Percentiles rank a stretch among this genome's conserved stretches.
phyloP scores from a whole-genome alignment of 37 sponge, comb jelly and placozoan species.

The Dysidea cf. avara region DNA sequence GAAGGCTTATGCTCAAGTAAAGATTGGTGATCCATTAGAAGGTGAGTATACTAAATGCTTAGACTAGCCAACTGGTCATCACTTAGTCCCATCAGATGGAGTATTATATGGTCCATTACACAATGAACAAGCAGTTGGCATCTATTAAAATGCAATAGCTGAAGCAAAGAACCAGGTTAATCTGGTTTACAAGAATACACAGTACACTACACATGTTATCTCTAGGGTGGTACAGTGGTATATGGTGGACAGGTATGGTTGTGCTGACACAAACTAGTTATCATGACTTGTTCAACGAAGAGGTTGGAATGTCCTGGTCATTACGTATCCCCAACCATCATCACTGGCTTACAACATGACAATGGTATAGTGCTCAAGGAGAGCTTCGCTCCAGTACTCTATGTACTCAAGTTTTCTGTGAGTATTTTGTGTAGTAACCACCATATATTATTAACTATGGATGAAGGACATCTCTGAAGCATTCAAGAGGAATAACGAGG shows the following conservation, averaged over 20 bases:
- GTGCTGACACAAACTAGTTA: not conserved
- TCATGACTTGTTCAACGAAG: constrained; percentile 34
- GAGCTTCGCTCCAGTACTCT: constrained; percentile 96
- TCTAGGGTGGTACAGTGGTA: constrained; percentile 84
- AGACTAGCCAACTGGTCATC: too few species aligned
- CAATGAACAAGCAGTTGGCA: constrained; percentile 74
- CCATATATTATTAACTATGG: too few species aligned
- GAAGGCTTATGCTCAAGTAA: constrained; percentile 89
- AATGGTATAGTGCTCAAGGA: constrained; percentile 79
- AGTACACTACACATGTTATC: too few species aligned
- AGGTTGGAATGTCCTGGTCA: constrained; percentile 79
- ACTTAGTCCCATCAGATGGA: constrained; percentile 47
- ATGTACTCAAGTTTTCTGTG: constrained; percentile 81
- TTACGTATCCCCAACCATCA: constrained; percentile 95
- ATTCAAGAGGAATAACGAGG: constrained; percentile 90
- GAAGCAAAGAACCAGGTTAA: constrained; percentile 53
- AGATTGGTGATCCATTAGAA: constrained; percentile 93
- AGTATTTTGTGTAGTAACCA: not conserved
- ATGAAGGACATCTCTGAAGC: constrained; percentile 84
- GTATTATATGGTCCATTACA: constrained; percentile 91
- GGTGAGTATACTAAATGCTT: too few species aligned
- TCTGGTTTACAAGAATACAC: too few species aligned
- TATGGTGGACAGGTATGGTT: constrained; percentile 96
- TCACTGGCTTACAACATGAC: constrained; percentile 85
- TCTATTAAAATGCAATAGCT: constrained; percentile 68